phyloP scores from a whole-genome alignment of 2,797 vertebrate genomes.

The Oreochromis grahami region DNA sequence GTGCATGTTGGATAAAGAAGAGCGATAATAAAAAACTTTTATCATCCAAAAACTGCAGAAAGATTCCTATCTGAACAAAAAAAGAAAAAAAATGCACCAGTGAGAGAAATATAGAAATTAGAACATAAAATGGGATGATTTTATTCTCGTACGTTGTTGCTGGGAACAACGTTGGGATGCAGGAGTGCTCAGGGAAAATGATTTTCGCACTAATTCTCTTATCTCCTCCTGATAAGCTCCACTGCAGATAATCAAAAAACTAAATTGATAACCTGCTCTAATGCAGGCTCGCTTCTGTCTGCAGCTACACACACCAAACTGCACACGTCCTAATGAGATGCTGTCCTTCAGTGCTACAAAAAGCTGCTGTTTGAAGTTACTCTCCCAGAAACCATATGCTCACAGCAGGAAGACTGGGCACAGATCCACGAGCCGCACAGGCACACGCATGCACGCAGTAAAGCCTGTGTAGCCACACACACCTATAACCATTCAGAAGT shows the following conservation, averaged over 20 bases:
- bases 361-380: conserved; percentile 41
- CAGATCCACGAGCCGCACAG: background rate
- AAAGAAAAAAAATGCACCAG: background rate
- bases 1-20: background rate
- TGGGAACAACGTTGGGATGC: background rate
- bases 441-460: background rate
- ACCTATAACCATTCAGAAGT: background rate
- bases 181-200: background rate
- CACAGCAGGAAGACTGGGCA: conserved; percentile 5
- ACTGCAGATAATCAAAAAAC: conserved; percentile 49
- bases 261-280: conserved; percentile 40
- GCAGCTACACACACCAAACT: conserved; percentile 6
- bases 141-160: background rate
- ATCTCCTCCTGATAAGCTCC: conserved; percentile 47
- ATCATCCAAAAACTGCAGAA: background rate
- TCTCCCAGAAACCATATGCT: conserved; percentile 29
- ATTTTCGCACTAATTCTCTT: conserved; percentile 33
- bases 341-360: conserved; percentile 33
- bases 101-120: background rate
- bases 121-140: background rate
- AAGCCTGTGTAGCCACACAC: conserved; percentile 3
- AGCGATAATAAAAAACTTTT: background rate
- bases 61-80: background rate
- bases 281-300: conserved; percentile 8
- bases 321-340: conserved; percentile 38